phyloP scores from a whole-genome alignment of 2,113 vertebrate genomes.

The Ciconia maguari region DNA sequence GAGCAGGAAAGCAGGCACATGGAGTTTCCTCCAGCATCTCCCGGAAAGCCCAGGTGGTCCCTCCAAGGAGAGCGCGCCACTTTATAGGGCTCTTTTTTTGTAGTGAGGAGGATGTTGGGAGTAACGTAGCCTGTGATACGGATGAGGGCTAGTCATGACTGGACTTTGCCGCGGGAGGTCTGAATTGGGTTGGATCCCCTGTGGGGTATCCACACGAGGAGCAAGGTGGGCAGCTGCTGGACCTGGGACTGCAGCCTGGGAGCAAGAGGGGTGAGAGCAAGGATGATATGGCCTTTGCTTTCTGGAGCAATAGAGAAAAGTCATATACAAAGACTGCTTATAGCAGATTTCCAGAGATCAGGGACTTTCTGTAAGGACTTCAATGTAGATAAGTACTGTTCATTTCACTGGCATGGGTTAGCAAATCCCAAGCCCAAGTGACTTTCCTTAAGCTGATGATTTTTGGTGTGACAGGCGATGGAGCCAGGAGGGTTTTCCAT shows the following conservation, averaged over 20 bases:
- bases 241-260: neutral
- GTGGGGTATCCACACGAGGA: rapidly evolving
- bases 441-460: neutral
- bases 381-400: neutral
- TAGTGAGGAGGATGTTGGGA: neutral
- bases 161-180: neutral
- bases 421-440: neutral
- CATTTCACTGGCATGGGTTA: neutral
- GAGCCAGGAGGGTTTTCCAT: neutral
- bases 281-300: neutral
- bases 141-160: neutral
- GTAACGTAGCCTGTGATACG: rapidly evolving
- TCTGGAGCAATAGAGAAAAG: neutral
- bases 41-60: neutral
- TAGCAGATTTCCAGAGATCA: neutral
- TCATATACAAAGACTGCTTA: neutral
- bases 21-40: neutral
- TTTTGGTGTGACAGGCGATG: rapidly evolving
- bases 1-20: neutral
- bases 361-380: neutral
- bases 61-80: neutral
- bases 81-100: neutral
- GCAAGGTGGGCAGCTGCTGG: rapidly evolving
- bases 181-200: neutral
- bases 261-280: neutral